A percentile compares a stretch with the other conserved stretches of the same genome.
Evolutionary conservation across 2,113 vertebrate species (phyloP).

Genomic region (Sakesphorus luctuosus): DNA sequence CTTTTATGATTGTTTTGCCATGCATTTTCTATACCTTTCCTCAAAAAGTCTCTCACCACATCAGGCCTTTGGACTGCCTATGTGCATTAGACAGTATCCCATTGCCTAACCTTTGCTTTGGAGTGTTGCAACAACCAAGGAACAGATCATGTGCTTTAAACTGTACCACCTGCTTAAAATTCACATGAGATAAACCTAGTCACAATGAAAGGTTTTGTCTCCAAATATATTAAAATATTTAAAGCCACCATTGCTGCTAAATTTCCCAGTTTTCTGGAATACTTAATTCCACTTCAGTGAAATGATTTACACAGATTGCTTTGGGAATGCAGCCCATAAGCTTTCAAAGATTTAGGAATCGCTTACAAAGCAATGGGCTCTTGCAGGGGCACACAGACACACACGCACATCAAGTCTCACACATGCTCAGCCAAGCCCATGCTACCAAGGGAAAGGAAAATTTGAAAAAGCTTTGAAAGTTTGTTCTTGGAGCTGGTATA

Average conservation of each 20-base stretch:
- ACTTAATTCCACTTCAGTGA: neutral
- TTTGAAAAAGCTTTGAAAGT: neutral
- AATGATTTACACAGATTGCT: neutral
- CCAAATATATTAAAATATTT: neutral
- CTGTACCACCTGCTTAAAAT: conserved; percentile 47
- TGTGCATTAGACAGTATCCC: neutral
- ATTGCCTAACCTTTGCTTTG: neutral
- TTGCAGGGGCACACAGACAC: neutral
- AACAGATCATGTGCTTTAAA: neutral
- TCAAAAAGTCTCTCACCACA: fast-evolving
- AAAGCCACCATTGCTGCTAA: neutral
- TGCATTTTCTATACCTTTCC: neutral
- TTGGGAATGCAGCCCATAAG: neutral
- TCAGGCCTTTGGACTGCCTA: neutral
- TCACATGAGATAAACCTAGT: neutral
- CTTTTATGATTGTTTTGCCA: neutral
- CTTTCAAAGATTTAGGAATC: neutral
- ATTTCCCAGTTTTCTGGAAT: neutral
- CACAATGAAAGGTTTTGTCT: conserved; percentile 24
- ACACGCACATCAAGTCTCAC: fast-evolving
- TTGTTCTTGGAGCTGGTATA: neutral
- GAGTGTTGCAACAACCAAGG: neutral
- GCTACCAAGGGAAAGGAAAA: neutral
- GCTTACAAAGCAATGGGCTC: neutral
- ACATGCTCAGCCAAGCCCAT: neutral